Conservation (phyloP, 1,140 invertebrate genomes). For the Lepeophtheirus salmonis region DNA sequence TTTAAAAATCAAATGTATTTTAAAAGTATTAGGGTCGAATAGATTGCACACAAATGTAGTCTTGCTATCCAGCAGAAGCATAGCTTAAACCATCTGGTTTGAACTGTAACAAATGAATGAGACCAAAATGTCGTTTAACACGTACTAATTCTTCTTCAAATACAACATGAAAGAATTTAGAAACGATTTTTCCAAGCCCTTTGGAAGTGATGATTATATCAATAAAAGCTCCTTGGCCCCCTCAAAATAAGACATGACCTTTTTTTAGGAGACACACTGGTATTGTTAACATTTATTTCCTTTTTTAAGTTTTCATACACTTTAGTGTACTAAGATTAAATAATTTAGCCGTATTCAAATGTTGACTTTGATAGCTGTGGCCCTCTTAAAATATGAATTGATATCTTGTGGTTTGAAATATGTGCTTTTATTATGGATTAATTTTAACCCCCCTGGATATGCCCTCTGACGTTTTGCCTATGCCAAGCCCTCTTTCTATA, state of each 20-base stretch:
- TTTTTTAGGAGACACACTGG: slow-evolving; percentile 74
- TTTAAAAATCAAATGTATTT: background rate
- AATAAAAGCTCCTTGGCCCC: slow-evolving; percentile 97
- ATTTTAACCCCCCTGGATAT: slow-evolving; percentile 70
- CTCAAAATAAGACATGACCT: slow-evolving; percentile 80
- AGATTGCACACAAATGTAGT: slow-evolving; percentile 76
- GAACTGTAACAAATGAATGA: slow-evolving; percentile 94
- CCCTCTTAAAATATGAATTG: background rate
- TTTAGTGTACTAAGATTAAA: slow-evolving; percentile 71
- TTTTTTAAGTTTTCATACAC: slow-evolving; percentile 80
- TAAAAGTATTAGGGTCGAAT: background rate
- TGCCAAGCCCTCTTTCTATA: slow-evolving; percentile 57
- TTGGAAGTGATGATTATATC: slow-evolving; percentile 94
- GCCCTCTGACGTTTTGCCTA: slow-evolving; percentile 82
- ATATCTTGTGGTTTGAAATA: background rate
- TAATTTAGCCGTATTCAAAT: slow-evolving; percentile 76
- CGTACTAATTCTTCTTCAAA: slow-evolving; percentile 98
- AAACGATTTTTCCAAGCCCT: slow-evolving; percentile 90
- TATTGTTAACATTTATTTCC: slow-evolving; percentile 92
- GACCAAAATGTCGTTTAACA: slow-evolving; percentile 97
- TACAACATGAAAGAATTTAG: slow-evolving; percentile 92
- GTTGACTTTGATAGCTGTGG: slow-evolving; percentile 93
- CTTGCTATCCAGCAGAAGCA: slow-evolving; percentile 93
- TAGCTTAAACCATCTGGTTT: slow-evolving; percentile 95
- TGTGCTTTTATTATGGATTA: slow-evolving; percentile 25